Percentiles rank a stretch among this genome's conserved stretches.
These are phyloP conservation scores for Coturnix japonica DNA, from an alignment of 2,113 vertebrate genomes.

Conservation along the genomic window DNA sequence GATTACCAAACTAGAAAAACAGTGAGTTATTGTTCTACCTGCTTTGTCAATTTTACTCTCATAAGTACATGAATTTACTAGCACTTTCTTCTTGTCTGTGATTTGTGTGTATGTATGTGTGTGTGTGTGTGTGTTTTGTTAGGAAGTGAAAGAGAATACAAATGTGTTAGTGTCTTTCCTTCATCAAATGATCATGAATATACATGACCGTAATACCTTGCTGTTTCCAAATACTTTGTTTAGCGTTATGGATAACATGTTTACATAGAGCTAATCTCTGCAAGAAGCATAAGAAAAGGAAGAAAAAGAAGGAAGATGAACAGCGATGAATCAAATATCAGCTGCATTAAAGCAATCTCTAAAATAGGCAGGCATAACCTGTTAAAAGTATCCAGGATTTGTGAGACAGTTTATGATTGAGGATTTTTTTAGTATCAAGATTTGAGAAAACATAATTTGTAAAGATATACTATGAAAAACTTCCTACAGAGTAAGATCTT, in stretches of 20 bases:
- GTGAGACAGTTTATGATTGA: background rate
- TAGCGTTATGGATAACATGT: constrained; percentile 35
- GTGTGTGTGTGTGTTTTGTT: background rate
- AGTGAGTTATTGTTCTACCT: background rate
- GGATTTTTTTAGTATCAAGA: background rate
- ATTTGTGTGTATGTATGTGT: too few species aligned
- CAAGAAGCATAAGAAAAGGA: background rate
- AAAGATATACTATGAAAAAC: background rate
- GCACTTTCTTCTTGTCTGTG: background rate
- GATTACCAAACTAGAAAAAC: background rate
- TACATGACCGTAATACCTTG: constrained; percentile 25
- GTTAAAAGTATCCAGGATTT: background rate
- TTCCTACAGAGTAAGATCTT: background rate
- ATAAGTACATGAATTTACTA: background rate
- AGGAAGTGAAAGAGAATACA: background rate
- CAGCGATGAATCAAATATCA: constrained; percentile 7
- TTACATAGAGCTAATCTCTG: constrained; percentile 45
- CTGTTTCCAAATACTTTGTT: constrained; percentile 51
- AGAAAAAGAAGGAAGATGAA: background rate
- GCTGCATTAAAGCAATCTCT: background rate
- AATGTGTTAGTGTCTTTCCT: constrained; percentile 46
- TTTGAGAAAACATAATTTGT: background rate
- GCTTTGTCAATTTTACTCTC: background rate
- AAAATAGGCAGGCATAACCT: background rate
- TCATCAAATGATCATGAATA: constrained; percentile 52